These are phyloP conservation scores for Xestobium rufovillosum DNA, from an alignment of 2,888 invertebrate genomes.

Conservation along the genomic window DNA sequence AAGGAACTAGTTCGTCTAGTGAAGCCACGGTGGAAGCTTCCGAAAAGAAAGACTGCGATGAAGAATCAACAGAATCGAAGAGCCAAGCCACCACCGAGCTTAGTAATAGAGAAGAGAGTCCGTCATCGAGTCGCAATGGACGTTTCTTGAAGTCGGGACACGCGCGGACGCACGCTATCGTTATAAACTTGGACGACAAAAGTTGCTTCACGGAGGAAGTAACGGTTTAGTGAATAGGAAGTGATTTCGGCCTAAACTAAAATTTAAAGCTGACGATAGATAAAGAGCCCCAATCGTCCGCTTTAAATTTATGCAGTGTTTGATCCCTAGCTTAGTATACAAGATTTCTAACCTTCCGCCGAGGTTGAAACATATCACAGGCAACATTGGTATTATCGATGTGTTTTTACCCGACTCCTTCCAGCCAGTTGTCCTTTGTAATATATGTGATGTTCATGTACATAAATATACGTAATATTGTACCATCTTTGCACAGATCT, in stretches of 20 bases:
- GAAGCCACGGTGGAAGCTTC: constrained; percentile 21
- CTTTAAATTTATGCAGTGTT: too few species aligned
- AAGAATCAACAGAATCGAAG: constrained; percentile 15
- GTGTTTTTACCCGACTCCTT: too few species aligned
- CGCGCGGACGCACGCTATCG: constrained; percentile 66
- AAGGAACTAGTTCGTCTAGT: constrained; percentile 29
- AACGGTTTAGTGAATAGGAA: constrained; percentile 52
- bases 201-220: constrained; percentile 76
- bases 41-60: constrained; percentile 17
- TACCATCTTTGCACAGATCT: too few species aligned
- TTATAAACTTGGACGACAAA: constrained; percentile 73
- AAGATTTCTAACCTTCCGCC: too few species aligned
- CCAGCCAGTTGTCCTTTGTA: too few species aligned
- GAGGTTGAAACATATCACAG: too few species aligned
- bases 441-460: too few species aligned
- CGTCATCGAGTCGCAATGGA: constrained; percentile 32
- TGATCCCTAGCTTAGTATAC: too few species aligned
- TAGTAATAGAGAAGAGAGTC: constrained; percentile 30
- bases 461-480: too few species aligned
- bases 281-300: too few species aligned
- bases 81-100: constrained; percentile 25
- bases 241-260: neutral
- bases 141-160: constrained; percentile 52
- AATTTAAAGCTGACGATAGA: too few species aligned
- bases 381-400: too few species aligned